Conservation (phyloP, 2,113 vertebrate species). For the Nycticebus coucang region DNA sequence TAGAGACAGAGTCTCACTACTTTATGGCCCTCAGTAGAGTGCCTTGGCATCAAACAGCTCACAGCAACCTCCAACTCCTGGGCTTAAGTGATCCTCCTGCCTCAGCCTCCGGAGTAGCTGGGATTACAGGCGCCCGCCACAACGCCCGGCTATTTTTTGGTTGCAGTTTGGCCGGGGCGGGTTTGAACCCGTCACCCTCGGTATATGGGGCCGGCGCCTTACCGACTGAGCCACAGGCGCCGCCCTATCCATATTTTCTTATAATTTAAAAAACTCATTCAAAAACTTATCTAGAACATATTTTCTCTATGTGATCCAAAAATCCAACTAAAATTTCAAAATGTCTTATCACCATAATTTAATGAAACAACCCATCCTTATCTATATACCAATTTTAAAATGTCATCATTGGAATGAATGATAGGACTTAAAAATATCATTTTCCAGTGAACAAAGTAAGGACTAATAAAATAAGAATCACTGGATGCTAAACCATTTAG, state of each 20-base stretch:
- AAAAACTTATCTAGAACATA: neutral
- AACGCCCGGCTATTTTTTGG: too few species aligned
- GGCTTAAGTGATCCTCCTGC: too few species aligned
- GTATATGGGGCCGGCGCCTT: too few species aligned
- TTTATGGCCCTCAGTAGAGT: too few species aligned
- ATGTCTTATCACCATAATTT: neutral
- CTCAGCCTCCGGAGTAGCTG: too few species aligned
- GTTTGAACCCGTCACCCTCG: too few species aligned
- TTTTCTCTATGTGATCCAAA: neutral
- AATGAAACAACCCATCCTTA: conserved; percentile 18
- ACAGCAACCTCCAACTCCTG: too few species aligned
- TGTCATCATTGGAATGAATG: conserved; percentile 29
- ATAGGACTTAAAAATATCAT: neutral
- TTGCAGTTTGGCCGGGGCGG: too few species aligned
- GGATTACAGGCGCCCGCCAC: too few species aligned
- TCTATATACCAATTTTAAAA: conserved; percentile 4
- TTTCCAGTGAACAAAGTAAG: neutral
- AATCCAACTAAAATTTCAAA: conserved; percentile 35
- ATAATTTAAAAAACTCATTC: neutral
- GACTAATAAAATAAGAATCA: neutral
- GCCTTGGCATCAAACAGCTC: too few species aligned
- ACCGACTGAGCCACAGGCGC: too few species aligned
- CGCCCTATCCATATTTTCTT: neutral
- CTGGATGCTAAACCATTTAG: neutral
- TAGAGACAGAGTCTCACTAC: too few species aligned